Evolutionary conservation across 1,140 invertebrate genomes (phyloP), one percentile per base, ranked within the genome.

Genomic region (Mesaphorura yosii): DNA sequence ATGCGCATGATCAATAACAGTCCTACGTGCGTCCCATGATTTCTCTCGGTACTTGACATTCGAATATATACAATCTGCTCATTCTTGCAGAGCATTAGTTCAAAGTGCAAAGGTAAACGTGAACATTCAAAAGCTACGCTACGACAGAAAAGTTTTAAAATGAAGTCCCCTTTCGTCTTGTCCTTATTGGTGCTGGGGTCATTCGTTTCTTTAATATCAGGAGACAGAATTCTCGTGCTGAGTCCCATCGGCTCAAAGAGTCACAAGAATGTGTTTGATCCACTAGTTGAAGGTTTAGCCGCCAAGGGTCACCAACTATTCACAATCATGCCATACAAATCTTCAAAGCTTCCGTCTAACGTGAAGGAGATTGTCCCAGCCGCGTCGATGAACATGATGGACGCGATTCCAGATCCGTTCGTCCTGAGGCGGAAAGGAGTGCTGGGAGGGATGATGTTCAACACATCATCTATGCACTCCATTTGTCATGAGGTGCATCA

Each of bases 251-350:
- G n/a, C 6, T 10, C 6, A 10, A 6, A 17, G 17, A 59, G 56
- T 44, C 56, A 61, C 20, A 58, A 48, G 22, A 50, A 51, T 26
- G 46, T 45, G 2, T 45, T 50, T 34, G 45, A 51, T 25, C 60
- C 64, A 1, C 37, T 66, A 4, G 15, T 62, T 17, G 28, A 55
- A 15, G 57, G 48, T 10, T 49, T 66, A 34, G 59, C 54, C 14
- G 37, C 60, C 2, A 50, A 52, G 15, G 60, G 62, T 14, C 64
- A 66, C 37, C 23, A 55, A 17, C 48, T 66, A n/a, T n/a, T n/a
- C 0, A 66, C 44, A 46, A 48, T 51, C 2, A 23, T 58, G 14
- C 46, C 56, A 22, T 49, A 51, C 10, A 31, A 58, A 10, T 22
- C 23, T 22, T 42, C 40, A 17, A 42, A 42, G 7, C 17, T 6